Conservation (phyloP, 1,140 invertebrate genomes). For the Drosophila micromelanica region DNA sequence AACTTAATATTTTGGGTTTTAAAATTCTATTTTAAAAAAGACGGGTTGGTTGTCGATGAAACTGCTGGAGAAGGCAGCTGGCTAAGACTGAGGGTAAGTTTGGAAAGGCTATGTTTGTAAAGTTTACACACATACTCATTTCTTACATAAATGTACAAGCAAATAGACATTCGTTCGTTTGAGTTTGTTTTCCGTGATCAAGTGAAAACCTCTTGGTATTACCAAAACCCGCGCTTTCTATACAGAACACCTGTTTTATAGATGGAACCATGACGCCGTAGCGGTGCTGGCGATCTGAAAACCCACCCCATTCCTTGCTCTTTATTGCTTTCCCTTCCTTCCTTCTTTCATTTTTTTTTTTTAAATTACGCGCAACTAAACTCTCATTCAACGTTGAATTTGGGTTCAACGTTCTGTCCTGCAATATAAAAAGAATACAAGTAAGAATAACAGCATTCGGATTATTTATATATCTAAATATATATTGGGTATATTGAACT, state of each 20-base stretch:
- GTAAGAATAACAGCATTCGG: background rate
- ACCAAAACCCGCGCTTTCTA: slow-evolving; percentile 44
- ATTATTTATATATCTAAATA: too few relatives aligned
- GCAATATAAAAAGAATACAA: background rate
- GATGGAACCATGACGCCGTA: slow-evolving; percentile 42
- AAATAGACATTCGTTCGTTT: slow-evolving; percentile 8
- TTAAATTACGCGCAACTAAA: slow-evolving; percentile 12
- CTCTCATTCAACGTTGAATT: background rate
- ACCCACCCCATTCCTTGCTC: slow-evolving; percentile 50
- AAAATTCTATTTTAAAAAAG: background rate
- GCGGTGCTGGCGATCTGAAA: slow-evolving; percentile 39
- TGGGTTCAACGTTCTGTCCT: slow-evolving; percentile 32
- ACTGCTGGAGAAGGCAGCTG: slow-evolving; percentile 2
- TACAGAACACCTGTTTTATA: slow-evolving; percentile 62
- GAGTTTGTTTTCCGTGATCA: slow-evolving; percentile 31
- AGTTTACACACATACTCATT: background rate
- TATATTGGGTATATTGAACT: too few relatives aligned
- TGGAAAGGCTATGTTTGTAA: background rate
- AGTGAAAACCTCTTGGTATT: slow-evolving; percentile 43
- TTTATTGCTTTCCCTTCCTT: slow-evolving; percentile 21
- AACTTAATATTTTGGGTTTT: too few relatives aligned
- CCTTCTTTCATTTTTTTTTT: slow-evolving; percentile 7
- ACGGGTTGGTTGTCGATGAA: slow-evolving; percentile 1
- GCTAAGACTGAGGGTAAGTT: slow-evolving; percentile 4
- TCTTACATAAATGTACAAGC: background rate